phyloP scores from a whole-genome alignment of 2,888 invertebrate genomes.

The Pelosia muscerda region DNA sequence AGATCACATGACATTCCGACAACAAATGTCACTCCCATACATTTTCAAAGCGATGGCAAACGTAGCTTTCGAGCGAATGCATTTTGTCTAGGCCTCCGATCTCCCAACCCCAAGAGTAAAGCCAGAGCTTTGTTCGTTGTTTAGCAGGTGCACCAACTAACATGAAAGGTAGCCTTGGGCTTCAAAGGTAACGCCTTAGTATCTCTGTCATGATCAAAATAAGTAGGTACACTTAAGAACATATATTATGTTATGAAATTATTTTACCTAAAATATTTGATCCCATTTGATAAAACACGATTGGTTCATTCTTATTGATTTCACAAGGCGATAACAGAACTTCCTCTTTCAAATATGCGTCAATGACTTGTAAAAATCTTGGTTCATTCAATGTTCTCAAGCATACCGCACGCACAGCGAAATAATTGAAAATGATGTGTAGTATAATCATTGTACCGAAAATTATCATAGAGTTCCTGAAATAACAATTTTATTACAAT shows the following conservation, averaged over 20 bases:
- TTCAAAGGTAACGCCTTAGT: no score
- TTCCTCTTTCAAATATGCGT: constrained; percentile 89
- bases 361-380: constrained; percentile 90
- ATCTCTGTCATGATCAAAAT: no score
- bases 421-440: constrained; percentile 95
- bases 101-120: no score
- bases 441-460: constrained; percentile 91
- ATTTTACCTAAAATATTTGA: constrained; percentile 63
- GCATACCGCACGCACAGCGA: constrained; percentile 93
- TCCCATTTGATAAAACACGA: constrained; percentile 66
- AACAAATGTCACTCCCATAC: no score
- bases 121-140: no score
- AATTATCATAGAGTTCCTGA: constrained; percentile 90
- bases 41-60: no score
- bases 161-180: no score
- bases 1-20: no score
- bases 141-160: no score
- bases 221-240: no score
- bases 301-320: constrained; percentile 90
- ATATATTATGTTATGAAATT: neutral
- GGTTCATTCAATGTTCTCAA: constrained; percentile 94
- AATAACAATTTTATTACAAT: constrained; percentile 30
- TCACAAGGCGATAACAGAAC: constrained; percentile 88
- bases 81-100: no score
- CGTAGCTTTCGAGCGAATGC: no score